Evolutionary conservation across 2,797 vertebrate species (phyloP).

Genomic region (Myotis pilosus): DNA sequence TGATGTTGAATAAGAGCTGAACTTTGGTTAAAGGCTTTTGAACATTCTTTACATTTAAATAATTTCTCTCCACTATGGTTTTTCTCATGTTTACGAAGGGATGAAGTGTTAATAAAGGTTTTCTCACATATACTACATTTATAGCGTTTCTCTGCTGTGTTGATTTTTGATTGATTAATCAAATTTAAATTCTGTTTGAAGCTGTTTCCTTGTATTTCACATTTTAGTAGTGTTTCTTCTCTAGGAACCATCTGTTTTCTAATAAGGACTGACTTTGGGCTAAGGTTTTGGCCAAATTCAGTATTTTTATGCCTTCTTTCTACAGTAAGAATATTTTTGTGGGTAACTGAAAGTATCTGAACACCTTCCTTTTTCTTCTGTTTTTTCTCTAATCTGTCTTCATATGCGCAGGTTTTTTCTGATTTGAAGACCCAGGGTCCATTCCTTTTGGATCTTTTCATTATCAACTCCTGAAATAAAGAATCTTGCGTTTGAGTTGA

Average conservation of each 20-base stretch:
- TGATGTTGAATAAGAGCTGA: slow-evolving; percentile 78
- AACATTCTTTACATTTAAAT: slow-evolving; percentile 78
- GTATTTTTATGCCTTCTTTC: slow-evolving; percentile 62
- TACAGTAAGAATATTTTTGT: slow-evolving; percentile 3
- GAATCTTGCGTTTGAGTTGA: slow-evolving; percentile 67
- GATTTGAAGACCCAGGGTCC: slow-evolving; percentile 57
- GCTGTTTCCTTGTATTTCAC: slow-evolving; percentile 51
- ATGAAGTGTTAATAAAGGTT: slow-evolving; percentile 75
- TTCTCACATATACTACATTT: slow-evolving; percentile 76
- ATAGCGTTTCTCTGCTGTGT: slow-evolving; percentile 62
- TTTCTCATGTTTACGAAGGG: slow-evolving; percentile 77
- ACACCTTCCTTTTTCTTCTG: slow-evolving; percentile 28
- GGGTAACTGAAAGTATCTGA: slow-evolving; percentile 35
- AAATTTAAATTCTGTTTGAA: slow-evolving; percentile 56
- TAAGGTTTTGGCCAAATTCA: slow-evolving; percentile 49
- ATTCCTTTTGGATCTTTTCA: slow-evolving; percentile 56
- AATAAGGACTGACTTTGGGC: slow-evolving; percentile 6
- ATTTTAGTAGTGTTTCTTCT: slow-evolving; percentile 51
- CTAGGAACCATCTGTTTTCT: slow-evolving; percentile 38
- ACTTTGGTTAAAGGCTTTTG: slow-evolving; percentile 77
- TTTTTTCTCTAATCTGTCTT: slow-evolving; percentile 60
- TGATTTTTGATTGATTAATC: slow-evolving; percentile 49
- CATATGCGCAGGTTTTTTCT: slow-evolving; percentile 54
- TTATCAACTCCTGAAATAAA: slow-evolving; percentile 53
- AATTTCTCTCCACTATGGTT: slow-evolving; percentile 77